These are phyloP conservation scores for Coracias cyanogaster DNA, from an alignment of 2,797 vertebrate species.

Conservation along the genomic window DNA sequence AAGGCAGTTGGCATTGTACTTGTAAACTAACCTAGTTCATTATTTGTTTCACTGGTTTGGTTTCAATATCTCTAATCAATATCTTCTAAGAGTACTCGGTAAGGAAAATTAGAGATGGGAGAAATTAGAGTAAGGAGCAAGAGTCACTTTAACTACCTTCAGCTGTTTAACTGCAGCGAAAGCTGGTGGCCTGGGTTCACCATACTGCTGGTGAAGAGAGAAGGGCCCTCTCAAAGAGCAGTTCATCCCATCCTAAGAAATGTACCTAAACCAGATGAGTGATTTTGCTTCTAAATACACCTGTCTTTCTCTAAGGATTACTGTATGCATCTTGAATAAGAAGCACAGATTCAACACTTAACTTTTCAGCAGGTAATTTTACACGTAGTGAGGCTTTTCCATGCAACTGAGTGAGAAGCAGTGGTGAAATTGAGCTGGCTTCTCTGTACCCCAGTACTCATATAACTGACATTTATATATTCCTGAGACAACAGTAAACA, in stretches of 20 bases:
- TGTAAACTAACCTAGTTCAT: not conserved
- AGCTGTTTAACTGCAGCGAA: not conserved
- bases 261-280: not conserved
- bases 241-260: not conserved
- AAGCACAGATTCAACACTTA: not conserved
- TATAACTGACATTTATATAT: not conserved
- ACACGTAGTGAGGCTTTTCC: not conserved
- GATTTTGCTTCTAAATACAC: not conserved
- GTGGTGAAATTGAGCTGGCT: not conserved
- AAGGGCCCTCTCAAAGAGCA: not conserved
- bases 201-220: not conserved
- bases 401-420: not conserved
- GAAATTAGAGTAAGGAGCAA: not conserved
- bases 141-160: not conserved
- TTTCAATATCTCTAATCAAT: not conserved
- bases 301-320: not conserved
- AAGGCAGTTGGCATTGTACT: not conserved
- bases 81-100: not conserved
- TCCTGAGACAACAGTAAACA: not conserved
- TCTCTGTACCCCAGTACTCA: not conserved
- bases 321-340: not conserved
- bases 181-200: not conserved
- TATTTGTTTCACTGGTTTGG: not conserved
- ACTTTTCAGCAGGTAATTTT: not conserved
- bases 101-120: not conserved